Evolutionary conservation across 1,140 invertebrate genomes (phyloP), one percentile per base, ranked within the genome.

Genomic region (Oreohelix idahoensis): DNA sequence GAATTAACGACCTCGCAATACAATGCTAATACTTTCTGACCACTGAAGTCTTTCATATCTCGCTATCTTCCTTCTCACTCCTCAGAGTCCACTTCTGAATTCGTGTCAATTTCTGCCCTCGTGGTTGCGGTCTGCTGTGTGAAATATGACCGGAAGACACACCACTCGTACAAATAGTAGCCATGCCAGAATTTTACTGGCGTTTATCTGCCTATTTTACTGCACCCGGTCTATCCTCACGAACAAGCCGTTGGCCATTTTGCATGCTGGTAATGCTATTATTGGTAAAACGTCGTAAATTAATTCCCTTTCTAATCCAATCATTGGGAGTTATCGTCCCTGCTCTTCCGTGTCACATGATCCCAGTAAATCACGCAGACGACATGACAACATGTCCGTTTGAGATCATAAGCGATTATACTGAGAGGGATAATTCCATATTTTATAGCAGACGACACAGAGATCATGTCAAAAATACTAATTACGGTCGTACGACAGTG

Each of bases 231-330:
- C 63, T 66, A 66, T 66, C 63, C 63, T 32, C 63, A 13, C 63
- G 11, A 35, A 29, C 2, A 20, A 39, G 1, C 71, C 13, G 71
- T 42, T n/a, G 71, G 10, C 71, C 71, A 42, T 45, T 73, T n/a
- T 45, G 36, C 23, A 45, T 26, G 36, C 23, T 29, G 8, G 36
- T 73, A 73, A 73, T 73, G 71, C 71, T 73, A 73, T 73, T 73
- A 73, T 42, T 26, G 71, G 36, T 73, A 39, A 73, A 73, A 23
- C 38, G 42, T 73, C 71, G 29, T 73, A 73, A 45, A 76, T 76
- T 76, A 76, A 76, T 76, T 76, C 74, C 45, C 63, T 49, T 76
- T 29, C 42, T 76, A 76, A 76, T 76, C 74, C 45, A 76, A 51
- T 76, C 74, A 76, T 29, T 51, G 32, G 45, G 42, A 76, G 74